Base-by-base conservation (phyloP, 1,140 invertebrate genomes). In the Platyura marginata region DNA sequence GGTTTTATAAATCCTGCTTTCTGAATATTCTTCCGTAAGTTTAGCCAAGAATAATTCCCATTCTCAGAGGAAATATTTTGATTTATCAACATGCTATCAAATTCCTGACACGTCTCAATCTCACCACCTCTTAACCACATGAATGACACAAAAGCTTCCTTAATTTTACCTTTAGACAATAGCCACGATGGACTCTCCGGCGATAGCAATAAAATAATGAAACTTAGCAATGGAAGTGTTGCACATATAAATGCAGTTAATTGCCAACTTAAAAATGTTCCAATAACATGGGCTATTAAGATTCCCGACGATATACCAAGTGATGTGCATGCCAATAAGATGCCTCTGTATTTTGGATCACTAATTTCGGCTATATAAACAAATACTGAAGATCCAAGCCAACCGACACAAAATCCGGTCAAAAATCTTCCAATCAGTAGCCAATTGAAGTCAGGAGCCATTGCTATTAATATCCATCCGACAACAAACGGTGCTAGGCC, bases 111-210 rank as follows among this genome's bases (percentile, higher is more conserved):
- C 0, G 70, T 62, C 45, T 66, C 62, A 3, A 60, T 52, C 5
- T 57, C 57, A 40, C 60, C 54, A 15, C 70, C 70, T 55, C 70
- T 56, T 16, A 70, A 54, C 70, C 66, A 69, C 3, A 51, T 50
- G 42, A 69, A 77, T 1, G 66, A 52, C 43, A 62, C 56, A 3
- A 62, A 48, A 1, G 72, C 74, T 25, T 66, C 55, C 43, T 68
- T 59, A 2, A 62, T 51, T 44, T 62, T 52, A 15, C 68, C 68
- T 49, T 70, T 68, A 3, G 67, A 63, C 0, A 72, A 64, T 35
- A 79, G 55, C 77, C 77, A 85, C 2, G 71, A 65, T 1, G 81
- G 81, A 42, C 79, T 80, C 56, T 86, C 81, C 0, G 78, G 78
- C 2, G 74, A 61, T 15, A 73, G 64, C 16, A 57, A 54, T 25